Conservation (phyloP, 2,797 vertebrate species). For the Saxicola maurus region DNA sequence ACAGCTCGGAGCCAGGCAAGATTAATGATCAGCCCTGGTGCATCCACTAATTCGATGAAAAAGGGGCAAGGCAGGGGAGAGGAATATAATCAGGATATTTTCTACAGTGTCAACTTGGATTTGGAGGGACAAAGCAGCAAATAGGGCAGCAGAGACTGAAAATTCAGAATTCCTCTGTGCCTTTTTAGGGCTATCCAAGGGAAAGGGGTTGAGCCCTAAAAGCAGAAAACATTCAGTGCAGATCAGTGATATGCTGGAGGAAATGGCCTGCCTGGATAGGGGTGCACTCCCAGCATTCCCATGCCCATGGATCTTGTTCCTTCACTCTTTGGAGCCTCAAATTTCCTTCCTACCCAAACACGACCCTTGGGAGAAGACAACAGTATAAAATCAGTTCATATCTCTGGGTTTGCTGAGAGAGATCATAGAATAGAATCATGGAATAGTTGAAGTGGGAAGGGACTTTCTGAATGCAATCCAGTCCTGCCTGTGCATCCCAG, state of each 20-base stretch:
- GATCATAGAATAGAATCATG: rapidly evolving
- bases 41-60: not conserved
- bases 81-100: not conserved
- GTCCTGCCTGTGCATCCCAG: not conserved
- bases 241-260: not conserved
- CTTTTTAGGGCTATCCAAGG: not conserved
- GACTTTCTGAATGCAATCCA: not conserved
- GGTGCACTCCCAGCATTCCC: not conserved
- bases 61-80: not conserved
- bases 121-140: not conserved
- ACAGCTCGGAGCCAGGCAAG: not conserved
- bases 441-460: not conserved
- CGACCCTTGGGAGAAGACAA: not conserved
- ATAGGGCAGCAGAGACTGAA: not conserved
- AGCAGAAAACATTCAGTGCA: not conserved
- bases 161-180: not conserved
- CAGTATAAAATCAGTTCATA: rapidly evolving
- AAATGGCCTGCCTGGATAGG: not conserved
- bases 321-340: not conserved
- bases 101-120: not conserved
- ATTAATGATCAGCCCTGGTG: not conserved
- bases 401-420: not conserved
- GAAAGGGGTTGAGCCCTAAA: not conserved
- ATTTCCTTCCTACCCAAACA: not conserved
- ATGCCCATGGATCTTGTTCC: rapidly evolving